A percentile compares a stretch with the other conserved stretches of the same genome.
Conservation (phyloP, 2,888 invertebrate species). For the Lacanobia wlatinum region DNA sequence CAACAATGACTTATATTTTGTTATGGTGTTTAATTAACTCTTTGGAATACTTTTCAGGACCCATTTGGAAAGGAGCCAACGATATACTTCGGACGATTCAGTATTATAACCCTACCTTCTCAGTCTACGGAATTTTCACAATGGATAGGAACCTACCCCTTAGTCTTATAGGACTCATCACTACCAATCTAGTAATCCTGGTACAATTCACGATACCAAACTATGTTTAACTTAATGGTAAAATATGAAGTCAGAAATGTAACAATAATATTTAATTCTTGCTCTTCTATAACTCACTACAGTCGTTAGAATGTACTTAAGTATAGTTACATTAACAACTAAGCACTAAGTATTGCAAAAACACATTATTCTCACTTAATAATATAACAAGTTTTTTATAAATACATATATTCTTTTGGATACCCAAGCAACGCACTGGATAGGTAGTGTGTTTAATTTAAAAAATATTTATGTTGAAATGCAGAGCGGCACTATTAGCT, state of each 20-base stretch:
- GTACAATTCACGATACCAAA: slow-evolving; percentile 63
- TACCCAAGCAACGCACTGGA: neutral
- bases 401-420: slow-evolving; percentile 9
- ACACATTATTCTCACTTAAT: slow-evolving; percentile 29
- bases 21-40: neutral
- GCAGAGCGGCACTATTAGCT: neutral
- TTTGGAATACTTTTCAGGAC: slow-evolving; percentile 62
- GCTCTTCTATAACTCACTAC: slow-evolving; percentile 30
- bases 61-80: slow-evolving; percentile 63
- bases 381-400: slow-evolving; percentile 14
- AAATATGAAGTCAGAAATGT: slow-evolving; percentile 23
- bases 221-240: slow-evolving; percentile 9
- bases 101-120: slow-evolving; percentile 66
- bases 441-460: too few species aligned
- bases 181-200: slow-evolving; percentile 70
- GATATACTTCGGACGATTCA: slow-evolving; percentile 66
- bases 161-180: slow-evolving; percentile 68
- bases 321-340: slow-evolving; percentile 36
- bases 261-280: slow-evolving; percentile 49
- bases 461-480: neutral
- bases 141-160: slow-evolving; percentile 66
- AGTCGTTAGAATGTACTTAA: slow-evolving; percentile 39
- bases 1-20: too few species aligned
- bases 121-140: slow-evolving; percentile 71
- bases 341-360: slow-evolving; percentile 38